Evolutionary conservation across 2,888 invertebrate genomes (phyloP), one percentile per base, ranked within the genome.

Genomic region (Macaria liturata): DNA sequence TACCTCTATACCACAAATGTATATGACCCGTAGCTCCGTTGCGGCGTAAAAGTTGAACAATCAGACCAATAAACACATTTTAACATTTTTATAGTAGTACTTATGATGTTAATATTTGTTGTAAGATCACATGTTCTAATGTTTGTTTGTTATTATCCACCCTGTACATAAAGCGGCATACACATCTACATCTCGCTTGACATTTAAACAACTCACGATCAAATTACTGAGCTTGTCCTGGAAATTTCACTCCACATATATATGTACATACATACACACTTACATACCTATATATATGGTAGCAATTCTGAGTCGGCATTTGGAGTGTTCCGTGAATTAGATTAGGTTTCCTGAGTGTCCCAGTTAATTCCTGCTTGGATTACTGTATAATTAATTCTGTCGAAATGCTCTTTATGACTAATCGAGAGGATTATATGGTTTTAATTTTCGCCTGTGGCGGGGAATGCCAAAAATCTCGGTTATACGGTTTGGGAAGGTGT

Each of bases 281-380:
- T 4, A 54, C 6, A 47, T 34, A 58, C 37, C 20, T 40, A 50
- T 30, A 32, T 40, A 30, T 43, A 47, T 7, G 49, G 34, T 46
- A 49, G 49, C 46, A 40, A 52, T 42, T 45, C 52, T 43, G 30
- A 30, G 49, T 31, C 51, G 49, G 52, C 59, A 47, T 37, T 56
- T 42, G 46, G 49, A 60, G 59, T 60, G 59, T 59, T 55, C 42
- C 55, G 52, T 37, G 37, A 55, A 53, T 58, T 54, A 58, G 55
- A 58, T 62, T 62, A 61, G 61, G 57, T 49, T 58, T 46, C 46
- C 62, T 62, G 59, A 65, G 61, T 65, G 67, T 68, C 59, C 57
- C 54, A 69, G 61, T 73, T 71, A 73, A 72, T 72, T 72, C 71
- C 65, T 54, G 55, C 69, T 56, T 62, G 65, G 68, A 73, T 74